Evolutionary conservation across 2,888 invertebrate genomes (phyloP), one percentile per base, ranked within the genome.

Genomic region (Cylindroiulus punctatus): DNA sequence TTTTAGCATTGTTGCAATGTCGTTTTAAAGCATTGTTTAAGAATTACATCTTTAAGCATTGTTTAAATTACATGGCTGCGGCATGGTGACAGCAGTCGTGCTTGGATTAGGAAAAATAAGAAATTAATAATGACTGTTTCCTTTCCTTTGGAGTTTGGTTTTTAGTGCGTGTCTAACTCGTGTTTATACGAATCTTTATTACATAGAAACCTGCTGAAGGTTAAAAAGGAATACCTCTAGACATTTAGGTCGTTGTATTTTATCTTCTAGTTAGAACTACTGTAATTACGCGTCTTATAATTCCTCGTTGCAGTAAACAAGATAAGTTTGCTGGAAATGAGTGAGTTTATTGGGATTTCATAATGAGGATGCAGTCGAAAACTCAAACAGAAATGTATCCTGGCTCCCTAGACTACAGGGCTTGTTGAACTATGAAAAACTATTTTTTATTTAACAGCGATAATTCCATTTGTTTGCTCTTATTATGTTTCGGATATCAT

Each of bases 171-270:
- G 57, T n/a, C 57, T 65, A 65, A 22, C 57, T 65, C 10, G n/a
- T 65, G 57, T 26, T 65, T 0, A 65, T 22, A 19, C 19, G 19
- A 22, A 8, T 22, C 8, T 22, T n/a, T 22, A 65, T 26, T 7
- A 65, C n/a, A 65, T 65, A 65, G 26, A 65, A 65, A 19, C 22
- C 26, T 26, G 57, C 57, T 65, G 57, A 65, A 26, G 57, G 57
- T 65, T 22, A 22, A 26, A 65, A 65, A 65, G 57, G 8, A 22
- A 65, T 22, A 22, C 57, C 57, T 22, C 57, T 65, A 22, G 57
- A 26, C 57, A 65, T 65, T 65, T 65, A 65, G 57, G 57, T 22
- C 57, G 57, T 65, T 65, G 57, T 65, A 22, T 65, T 65, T 65
- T 10, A 22, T 65, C 57, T 8, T 65, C 22, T 22, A 65, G 26